phyloP scores from a whole-genome alignment of 35 echinoderm and acorn worm genomes.

The Eucidaris tribuloides region DNA sequence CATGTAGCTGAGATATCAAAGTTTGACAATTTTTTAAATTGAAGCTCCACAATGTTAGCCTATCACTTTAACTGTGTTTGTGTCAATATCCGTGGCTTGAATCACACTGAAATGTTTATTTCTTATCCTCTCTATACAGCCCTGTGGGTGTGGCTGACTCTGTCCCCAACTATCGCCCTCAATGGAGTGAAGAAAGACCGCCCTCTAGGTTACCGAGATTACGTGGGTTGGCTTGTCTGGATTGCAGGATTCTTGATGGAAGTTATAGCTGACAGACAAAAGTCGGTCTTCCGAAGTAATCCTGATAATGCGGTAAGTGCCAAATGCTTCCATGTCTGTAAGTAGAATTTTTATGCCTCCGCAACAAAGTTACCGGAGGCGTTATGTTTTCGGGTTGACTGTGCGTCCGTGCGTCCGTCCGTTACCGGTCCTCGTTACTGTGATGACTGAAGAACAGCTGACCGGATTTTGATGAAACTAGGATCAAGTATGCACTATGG shows the following conservation, averaged over 20 bases:
- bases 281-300: conserved; percentile 66
- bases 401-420: no score
- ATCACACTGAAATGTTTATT: background rate
- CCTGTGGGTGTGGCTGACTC: conserved; percentile 72
- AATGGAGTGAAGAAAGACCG: conserved; percentile 74
- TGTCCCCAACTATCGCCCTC: conserved; percentile 72
- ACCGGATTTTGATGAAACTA: no score
- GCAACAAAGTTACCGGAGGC: no score
- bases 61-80: background rate
- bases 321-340: no score
- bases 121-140: conserved; percentile 31
- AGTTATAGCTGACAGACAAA: conserved; percentile 71
- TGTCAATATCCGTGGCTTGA: background rate
- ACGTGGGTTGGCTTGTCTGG: conserved; percentile 88
- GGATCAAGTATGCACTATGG: no score
- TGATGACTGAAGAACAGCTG: no score
- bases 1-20: no score
- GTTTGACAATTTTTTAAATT: no score
- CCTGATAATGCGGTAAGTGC: conserved; percentile 94
- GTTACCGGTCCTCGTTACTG: no score
- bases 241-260: conserved; percentile 66
- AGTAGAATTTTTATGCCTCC: no score
- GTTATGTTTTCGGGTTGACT: no score
- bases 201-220: conserved; percentile 56
- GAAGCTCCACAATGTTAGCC: no score